Conservation (phyloP, 1,140 invertebrate genomes). For the Drosophila sproati region DNA sequence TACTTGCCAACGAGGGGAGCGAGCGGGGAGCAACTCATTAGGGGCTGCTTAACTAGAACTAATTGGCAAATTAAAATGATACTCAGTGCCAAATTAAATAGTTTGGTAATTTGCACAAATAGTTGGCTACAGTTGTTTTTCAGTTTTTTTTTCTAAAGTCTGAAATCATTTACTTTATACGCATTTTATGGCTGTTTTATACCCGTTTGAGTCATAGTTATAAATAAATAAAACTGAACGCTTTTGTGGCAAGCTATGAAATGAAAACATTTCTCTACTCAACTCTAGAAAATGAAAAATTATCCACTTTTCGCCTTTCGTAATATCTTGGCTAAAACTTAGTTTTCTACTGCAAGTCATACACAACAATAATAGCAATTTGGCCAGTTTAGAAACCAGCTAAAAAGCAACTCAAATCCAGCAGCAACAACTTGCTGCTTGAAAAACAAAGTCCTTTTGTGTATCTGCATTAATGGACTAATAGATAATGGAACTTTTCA, state of each 20-base stretch:
- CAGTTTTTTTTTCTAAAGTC: too few species aligned
- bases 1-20: background rate
- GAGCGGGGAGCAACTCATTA: constrained; percentile 5
- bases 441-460: constrained; percentile 13
- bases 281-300: too few species aligned
- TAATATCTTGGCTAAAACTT: too few species aligned
- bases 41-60: constrained; percentile 28
- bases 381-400: constrained; percentile 4
- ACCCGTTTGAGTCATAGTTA: too few species aligned
- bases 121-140: background rate
- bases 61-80: constrained; percentile 40
- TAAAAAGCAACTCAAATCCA: background rate
- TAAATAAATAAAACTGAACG: too few species aligned
- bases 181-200: too few species aligned
- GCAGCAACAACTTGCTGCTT: background rate
- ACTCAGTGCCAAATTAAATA: background rate
- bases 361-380: background rate
- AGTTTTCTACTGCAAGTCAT: background rate
- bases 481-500: constrained; percentile 75
- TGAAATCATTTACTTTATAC: too few species aligned
- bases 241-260: too few species aligned
- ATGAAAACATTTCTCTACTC: too few species aligned
- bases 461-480: constrained; percentile 73
- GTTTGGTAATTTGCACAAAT: background rate
- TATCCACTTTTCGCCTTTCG: too few species aligned